phyloP scores from a whole-genome alignment of 2,113 vertebrate genomes.

The Mixornis gularis region DNA sequence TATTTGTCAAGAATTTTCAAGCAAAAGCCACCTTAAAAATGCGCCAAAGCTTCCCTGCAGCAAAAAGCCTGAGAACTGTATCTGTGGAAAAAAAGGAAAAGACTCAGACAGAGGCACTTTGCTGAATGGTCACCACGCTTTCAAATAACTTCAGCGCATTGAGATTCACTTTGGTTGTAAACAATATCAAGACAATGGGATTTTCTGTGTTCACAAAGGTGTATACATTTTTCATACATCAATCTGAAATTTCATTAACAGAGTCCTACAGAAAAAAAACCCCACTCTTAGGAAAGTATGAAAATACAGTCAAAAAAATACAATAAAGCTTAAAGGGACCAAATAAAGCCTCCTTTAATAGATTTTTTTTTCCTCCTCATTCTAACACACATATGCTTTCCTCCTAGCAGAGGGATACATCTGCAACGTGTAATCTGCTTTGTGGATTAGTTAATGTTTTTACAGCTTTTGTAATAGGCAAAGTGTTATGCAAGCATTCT shows the following conservation, averaged over 20 bases:
- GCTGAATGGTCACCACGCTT: neutral
- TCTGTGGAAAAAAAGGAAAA: neutral
- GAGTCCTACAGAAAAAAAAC: neutral
- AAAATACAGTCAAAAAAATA: neutral
- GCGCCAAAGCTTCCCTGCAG: neutral
- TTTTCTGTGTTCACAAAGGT: neutral
- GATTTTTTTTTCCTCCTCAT: too few species aligned
- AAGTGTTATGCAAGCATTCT: neutral
- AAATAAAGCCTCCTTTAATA: neutral
- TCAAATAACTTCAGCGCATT: neutral
- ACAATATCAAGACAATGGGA: neutral
- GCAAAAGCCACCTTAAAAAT: neutral
- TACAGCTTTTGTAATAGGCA: conserved; percentile 1
- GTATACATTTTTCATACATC: fast-evolving
- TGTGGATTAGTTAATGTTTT: conserved; percentile 17
- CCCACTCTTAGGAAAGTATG: neutral
- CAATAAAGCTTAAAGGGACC: neutral
- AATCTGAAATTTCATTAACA: neutral
- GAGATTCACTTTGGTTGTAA: neutral
- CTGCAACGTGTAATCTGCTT: conserved; percentile 7
- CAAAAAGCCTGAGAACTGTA: neutral
- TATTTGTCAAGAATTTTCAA: neutral
- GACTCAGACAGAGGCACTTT: neutral
- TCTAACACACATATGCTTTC: neutral
- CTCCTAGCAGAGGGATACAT: neutral